Evolutionary conservation across 2,113 vertebrate species (phyloP).

Genomic region (Tychaedon coryphoeus): DNA sequence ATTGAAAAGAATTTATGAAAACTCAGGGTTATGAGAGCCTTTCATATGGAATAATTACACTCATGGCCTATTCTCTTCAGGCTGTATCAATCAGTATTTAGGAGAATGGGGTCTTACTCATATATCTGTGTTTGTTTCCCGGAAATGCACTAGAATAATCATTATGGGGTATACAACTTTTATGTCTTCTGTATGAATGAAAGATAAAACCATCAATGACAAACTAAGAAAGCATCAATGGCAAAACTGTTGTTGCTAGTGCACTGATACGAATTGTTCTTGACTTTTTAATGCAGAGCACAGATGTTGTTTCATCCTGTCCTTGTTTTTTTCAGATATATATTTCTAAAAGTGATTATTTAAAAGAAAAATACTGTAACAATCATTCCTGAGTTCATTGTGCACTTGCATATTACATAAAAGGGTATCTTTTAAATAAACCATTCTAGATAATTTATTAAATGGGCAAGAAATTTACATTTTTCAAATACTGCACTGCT

Average conservation of each 20-base stretch:
- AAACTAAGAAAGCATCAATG: neutral
- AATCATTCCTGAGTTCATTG: fast-evolving
- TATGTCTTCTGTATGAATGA: neutral
- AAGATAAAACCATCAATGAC: neutral
- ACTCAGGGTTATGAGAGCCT: neutral
- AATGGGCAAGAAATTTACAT: neutral
- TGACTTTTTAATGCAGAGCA: neutral
- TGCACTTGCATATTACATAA: neutral
- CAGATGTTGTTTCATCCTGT: neutral
- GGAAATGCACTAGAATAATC: neutral
- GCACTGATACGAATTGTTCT: neutral
- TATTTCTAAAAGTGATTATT: neutral
- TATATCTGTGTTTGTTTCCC: neutral
- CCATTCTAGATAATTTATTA: neutral
- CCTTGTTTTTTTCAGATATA: neutral
- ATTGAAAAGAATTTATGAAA: neutral
- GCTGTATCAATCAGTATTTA: neutral
- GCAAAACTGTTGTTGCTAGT: neutral
- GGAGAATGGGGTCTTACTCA: fast-evolving
- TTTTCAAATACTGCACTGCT: neutral
- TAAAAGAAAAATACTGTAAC: neutral
- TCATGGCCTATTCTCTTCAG: neutral
- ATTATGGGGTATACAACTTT: neutral
- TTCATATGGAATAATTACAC: neutral
- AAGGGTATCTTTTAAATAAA: neutral